These are phyloP conservation scores for Calephelis virginiensis DNA, from an alignment of 1,140 invertebrate genomes.

Conservation along the genomic window DNA sequence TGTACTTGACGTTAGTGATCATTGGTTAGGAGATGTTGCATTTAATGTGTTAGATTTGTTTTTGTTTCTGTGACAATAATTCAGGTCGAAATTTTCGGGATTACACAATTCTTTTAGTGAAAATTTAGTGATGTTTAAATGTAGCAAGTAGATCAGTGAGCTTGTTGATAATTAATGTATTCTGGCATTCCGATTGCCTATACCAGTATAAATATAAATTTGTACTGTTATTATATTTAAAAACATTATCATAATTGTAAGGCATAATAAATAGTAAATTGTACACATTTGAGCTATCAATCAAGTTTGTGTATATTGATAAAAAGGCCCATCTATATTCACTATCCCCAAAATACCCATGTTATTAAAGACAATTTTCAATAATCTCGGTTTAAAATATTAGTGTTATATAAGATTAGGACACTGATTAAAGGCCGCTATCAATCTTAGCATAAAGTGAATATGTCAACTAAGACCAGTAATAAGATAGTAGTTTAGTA, in stretches of 20 bases:
- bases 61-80: slow-evolving; percentile 47
- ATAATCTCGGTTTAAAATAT: background rate
- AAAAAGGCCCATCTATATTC: background rate
- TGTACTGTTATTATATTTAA: slow-evolving; percentile 15
- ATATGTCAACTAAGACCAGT: background rate
- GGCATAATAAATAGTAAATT: slow-evolving; percentile 11
- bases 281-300: slow-evolving; percentile 8
- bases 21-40: slow-evolving; percentile 53
- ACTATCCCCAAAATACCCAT: background rate
- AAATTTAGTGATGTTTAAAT: slow-evolving; percentile 18
- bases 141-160: slow-evolving; percentile 28
- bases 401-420: background rate
- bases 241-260: slow-evolving; percentile 15
- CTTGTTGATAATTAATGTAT: slow-evolving; percentile 25
- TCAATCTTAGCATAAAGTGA: background rate
- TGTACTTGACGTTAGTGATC: slow-evolving; percentile 25
- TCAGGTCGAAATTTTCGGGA: slow-evolving; percentile 20
- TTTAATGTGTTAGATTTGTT: slow-evolving; percentile 57
- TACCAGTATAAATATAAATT: slow-evolving; percentile 11
- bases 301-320: slow-evolving; percentile 7
- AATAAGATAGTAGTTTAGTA: too few relatives aligned
- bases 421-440: background rate
- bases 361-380: background rate
- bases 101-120: slow-evolving; percentile 19
- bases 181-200: slow-evolving; percentile 29